Evolutionary conservation across 2,888 invertebrate species (phyloP).

Genomic region (Cyaniris semiargus): DNA sequence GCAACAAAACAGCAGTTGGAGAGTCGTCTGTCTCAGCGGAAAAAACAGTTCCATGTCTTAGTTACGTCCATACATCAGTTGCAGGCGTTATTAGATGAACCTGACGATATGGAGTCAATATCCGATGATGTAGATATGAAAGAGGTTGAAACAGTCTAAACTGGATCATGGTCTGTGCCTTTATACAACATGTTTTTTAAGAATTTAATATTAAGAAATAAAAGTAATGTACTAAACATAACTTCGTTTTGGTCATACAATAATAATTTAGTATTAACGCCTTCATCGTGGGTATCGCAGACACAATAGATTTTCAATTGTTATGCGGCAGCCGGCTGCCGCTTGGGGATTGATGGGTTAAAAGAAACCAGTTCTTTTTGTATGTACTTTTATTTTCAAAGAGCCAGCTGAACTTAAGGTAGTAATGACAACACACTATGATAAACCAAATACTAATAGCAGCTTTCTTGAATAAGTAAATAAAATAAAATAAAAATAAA

Average conservation of each 20-base stretch:
- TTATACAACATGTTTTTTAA: background rate
- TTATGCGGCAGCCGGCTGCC: too few species aligned
- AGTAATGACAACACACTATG: too few species aligned
- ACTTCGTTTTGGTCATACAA: background rate
- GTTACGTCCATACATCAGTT: constrained; percentile 93
- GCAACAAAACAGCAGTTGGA: constrained; percentile 87
- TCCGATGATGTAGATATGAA: constrained; percentile 72
- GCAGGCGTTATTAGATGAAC: constrained; percentile 88
- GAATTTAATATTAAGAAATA: background rate
- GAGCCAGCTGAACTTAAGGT: too few species aligned
- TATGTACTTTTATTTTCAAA: too few species aligned
- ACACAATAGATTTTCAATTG: too few species aligned
- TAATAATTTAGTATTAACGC: too few species aligned
- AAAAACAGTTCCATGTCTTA: constrained; percentile 94
- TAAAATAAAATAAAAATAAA: too few species aligned
- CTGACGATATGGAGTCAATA: constrained; percentile 75
- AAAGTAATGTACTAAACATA: background rate
- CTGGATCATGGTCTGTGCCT: background rate
- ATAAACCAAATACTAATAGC: too few species aligned
- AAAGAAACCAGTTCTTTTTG: too few species aligned
- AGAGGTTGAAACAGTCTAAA: constrained; percentile 43
- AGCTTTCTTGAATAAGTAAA: too few species aligned
- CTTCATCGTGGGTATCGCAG: too few species aligned
- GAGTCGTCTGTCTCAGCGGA: constrained; percentile 88
- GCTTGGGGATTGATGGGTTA: too few species aligned